Conservation (phyloP, 1,140 invertebrate species). For the Hypsibius dujardini region DNA sequence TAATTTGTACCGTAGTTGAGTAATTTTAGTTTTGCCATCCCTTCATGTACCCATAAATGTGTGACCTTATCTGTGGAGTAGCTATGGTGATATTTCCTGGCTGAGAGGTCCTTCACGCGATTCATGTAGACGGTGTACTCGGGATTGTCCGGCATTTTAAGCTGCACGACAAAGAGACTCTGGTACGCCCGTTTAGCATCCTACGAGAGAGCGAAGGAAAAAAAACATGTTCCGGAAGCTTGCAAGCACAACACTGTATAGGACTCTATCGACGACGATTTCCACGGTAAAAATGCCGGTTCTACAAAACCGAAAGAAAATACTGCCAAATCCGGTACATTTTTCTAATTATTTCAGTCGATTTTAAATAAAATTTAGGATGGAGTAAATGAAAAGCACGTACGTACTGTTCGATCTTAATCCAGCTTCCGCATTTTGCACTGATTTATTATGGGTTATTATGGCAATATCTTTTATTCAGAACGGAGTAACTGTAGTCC, state of each 20-base stretch:
- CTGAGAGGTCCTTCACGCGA: neutral
- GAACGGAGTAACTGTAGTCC: too few species aligned
- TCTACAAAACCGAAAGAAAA: too few species aligned
- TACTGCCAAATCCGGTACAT: too few species aligned
- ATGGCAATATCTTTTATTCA: too few species aligned
- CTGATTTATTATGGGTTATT: too few species aligned
- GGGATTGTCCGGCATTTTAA: neutral
- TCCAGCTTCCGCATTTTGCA: too few species aligned
- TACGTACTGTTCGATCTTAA: too few species aligned
- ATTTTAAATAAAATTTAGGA: too few species aligned
- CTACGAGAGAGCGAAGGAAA: neutral
- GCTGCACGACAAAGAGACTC: neutral
- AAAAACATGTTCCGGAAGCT: neutral
- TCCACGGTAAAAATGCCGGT: too few species aligned
- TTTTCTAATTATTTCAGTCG: too few species aligned
- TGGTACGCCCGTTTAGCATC: neutral
- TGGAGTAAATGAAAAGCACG: too few species aligned
- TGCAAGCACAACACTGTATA: neutral
- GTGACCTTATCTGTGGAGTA: neutral
- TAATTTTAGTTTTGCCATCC: too few species aligned
- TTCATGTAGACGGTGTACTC: neutral
- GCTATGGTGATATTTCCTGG: conserved; percentile 5
- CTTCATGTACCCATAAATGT: neutral
- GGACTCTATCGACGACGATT: neutral
- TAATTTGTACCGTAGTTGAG: neutral